Evolutionary conservation across 2,888 invertebrate genomes (phyloP), one percentile per base, ranked within the genome.

Genomic region (Tinea pellionella): DNA sequence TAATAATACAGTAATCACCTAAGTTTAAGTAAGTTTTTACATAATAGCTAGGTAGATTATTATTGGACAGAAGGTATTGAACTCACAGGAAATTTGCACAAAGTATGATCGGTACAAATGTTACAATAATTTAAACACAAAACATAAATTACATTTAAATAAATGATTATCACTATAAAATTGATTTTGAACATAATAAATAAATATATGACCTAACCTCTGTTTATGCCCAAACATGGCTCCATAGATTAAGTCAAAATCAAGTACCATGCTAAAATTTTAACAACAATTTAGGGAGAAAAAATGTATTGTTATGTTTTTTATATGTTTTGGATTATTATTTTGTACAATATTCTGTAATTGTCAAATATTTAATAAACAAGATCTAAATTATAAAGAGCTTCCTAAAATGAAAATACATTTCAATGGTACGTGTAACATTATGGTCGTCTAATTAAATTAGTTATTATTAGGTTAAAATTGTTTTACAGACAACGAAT

Each of bases 171-270:
- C 63, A 80, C 79, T 64, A 76, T 60, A 59, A 82, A 80, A 80
- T 83, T 81, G 63, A 74, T 66, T 69, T 72, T 69, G 65, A 74
- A 68, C 81, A 83, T 81, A 73, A 74, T 80, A 75, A 75, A 71
- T 70, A 65, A 70, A 53, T 24, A 53, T 15, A 8, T 19, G 24
- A 18, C 53, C 53, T 53, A 53, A 53, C 53, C 53, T 53, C 12
- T 9, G n/a, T 8, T 11, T 24, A 53, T 24, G 13, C 24, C 16
- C 19, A 18, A 53, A 24, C 57, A 32, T 57, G 32, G 57, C 57
- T 24, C 32, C 13, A 32, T 57, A 37, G 57, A 32, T 57, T 57
- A 47, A 42, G 11, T 15, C 30, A 11, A 62, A 19, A 24, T 18
- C 9, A 47, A 47, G 9, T 15, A 18, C 9, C n/a, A 16, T 18